Conservation (phyloP, 2,888 invertebrate species). For the Phyllotreta striolata region DNA sequence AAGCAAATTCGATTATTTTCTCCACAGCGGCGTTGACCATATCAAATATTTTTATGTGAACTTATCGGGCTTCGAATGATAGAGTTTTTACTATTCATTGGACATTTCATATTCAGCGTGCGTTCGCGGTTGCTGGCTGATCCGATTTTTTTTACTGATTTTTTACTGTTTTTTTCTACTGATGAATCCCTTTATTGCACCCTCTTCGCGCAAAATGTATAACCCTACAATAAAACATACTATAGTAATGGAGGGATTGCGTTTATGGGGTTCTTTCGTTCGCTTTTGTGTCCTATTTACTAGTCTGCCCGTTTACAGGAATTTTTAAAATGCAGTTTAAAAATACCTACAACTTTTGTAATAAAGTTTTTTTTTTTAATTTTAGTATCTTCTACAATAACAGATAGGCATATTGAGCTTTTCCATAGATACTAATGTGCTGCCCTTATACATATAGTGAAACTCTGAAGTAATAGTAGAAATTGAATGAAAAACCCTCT, state of each 20-base stretch:
- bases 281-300: constrained; percentile 33
- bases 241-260: constrained; percentile 36
- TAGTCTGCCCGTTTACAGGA: constrained; percentile 35
- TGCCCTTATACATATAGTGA: no score
- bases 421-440: no score
- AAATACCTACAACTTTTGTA: no score
- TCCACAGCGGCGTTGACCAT: no score
- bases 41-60: constrained; percentile 27
- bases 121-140: constrained; percentile 26
- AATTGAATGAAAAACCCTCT: no score
- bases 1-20: no score
- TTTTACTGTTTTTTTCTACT: constrained; percentile 34
- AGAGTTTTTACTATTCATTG: constrained; percentile 33
- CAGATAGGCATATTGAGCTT: no score
- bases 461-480: no score
- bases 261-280: constrained; percentile 33
- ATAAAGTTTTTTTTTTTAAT: no score
- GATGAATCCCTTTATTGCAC: constrained; percentile 30
- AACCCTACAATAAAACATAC: constrained; percentile 40
- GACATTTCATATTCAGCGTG: constrained; percentile 37
- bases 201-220: constrained; percentile 36
- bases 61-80: constrained; percentile 20
- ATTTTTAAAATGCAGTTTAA: no score
- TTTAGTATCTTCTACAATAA: no score
- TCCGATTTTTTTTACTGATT: constrained; percentile 31